A percentile compares a stretch with the other conserved stretches of the same genome.
phyloP scores from a whole-genome alignment of 2,888 invertebrate genomes.

The Archips xylosteana region DNA sequence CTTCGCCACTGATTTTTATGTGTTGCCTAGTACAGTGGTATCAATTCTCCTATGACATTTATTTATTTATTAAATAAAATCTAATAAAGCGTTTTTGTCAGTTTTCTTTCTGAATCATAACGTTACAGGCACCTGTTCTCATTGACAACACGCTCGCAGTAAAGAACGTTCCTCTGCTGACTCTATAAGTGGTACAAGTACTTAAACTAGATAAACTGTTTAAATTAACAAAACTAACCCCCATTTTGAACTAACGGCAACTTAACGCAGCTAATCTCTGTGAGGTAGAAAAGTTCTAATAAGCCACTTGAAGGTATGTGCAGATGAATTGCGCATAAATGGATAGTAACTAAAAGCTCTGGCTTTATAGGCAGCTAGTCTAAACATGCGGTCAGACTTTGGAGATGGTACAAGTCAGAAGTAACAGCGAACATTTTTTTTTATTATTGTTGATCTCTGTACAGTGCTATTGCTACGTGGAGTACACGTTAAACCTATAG shows the following conservation, averaged over 20 bases:
- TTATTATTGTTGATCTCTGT: not conserved
- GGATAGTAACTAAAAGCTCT: slow-evolving; percentile 66
- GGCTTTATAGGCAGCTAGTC: slow-evolving; percentile 57
- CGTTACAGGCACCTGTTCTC: too few relatives aligned
- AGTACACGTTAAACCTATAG: too few relatives aligned
- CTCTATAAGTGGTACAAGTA: too few relatives aligned
- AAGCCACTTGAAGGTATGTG: slow-evolving; percentile 44
- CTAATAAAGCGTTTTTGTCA: too few relatives aligned
- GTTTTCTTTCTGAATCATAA: not conserved
- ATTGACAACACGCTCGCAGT: too few relatives aligned
- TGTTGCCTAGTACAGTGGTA: too few relatives aligned
- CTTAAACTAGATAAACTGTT: not conserved
- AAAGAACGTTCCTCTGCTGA: too few relatives aligned
- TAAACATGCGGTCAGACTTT: slow-evolving; percentile 52
- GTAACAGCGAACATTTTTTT: not conserved
- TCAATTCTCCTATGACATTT: too few relatives aligned
- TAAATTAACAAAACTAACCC: slow-evolving; percentile 19
- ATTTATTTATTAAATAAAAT: too few relatives aligned
- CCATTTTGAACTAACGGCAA: slow-evolving; percentile 20
- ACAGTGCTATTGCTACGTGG: too few relatives aligned
- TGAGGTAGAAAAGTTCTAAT: slow-evolving; percentile 32
- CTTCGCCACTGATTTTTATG: too few relatives aligned
- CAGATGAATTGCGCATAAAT: slow-evolving; percentile 55
- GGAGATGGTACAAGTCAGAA: slow-evolving; percentile 43
- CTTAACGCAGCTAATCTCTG: slow-evolving; percentile 26